Base-by-base conservation (phyloP, 2,113 vertebrate species). In the Prochilodus magdalenae region DNA sequence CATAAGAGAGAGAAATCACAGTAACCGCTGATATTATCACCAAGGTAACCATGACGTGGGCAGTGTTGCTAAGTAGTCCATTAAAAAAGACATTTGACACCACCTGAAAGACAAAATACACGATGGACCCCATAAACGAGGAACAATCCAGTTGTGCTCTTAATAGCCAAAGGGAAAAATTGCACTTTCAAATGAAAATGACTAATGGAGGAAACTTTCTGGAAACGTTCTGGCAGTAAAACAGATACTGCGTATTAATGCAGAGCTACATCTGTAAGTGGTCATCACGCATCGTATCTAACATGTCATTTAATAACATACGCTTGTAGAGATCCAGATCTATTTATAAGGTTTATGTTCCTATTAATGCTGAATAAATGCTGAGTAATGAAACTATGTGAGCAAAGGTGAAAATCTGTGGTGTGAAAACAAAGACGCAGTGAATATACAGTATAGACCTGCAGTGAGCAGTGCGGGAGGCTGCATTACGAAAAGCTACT, bases 61-160 rank as follows among this genome's bases (percentile, higher is more conserved):
- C 88, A 66, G 83, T 26, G 26, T 87, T 93, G 7, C 96, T 92
- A 77, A 98, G 95, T 71, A 84, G 91, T 83, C 94, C 95, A 51
- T 88, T 91, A 84, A 94, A 97, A 89, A 98, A 93, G 13, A 96
- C 91, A 81, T 97, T 97, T 79, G 95, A 90, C 79, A 98, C 82
- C 84, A 99, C 97, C 98, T 99, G 91, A 44, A 80, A 80, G 92
- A 91, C 18, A 93, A 60, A 94, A 86, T 66, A 74, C 3, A 79
- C 22, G 4, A 40, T 18, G 27, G 13, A 74, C 27, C 49, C 49
- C 1, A 36, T 49, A 47, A 79, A 66, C 10, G 0, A 74, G 44
- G 36, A 60, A 57, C 16, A 80, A 29, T 33, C 8, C 60, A 49
- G 76, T 66, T 51, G 73, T 16, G 13, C 59, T 29, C 13, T 74